These are phyloP conservation scores for Drosophila lacteicornis DNA, from an alignment of 1,140 invertebrate species.

Conservation along the genomic window DNA sequence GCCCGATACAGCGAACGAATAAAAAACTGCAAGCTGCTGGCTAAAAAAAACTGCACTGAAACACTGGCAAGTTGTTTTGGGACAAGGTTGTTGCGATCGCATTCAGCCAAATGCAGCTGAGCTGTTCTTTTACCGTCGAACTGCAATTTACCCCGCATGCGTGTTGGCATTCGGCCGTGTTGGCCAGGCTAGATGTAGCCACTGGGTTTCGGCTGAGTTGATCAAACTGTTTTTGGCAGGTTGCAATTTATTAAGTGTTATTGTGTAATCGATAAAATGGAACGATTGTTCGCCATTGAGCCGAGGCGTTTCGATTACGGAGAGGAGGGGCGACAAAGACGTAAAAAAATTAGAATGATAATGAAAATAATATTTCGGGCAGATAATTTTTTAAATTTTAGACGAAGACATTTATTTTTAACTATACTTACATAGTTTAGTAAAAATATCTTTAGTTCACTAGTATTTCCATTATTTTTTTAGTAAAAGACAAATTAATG, in stretches of 20 bases:
- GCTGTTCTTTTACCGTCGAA: slow-evolving; percentile 29
- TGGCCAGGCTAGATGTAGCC: slow-evolving; percentile 48
- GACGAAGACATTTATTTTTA: no score
- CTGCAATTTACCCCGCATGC: slow-evolving; percentile 38
- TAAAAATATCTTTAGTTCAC: no score
- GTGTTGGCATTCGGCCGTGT: slow-evolving; percentile 42
- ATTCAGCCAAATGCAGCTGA: slow-evolving; percentile 48
- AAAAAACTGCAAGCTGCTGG: slow-evolving; percentile 14
- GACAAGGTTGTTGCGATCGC: slow-evolving; percentile 78
- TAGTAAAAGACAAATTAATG: no score
- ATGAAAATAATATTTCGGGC: neutral
- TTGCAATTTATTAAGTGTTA: slow-evolving; percentile 50
- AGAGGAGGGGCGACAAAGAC: neutral
- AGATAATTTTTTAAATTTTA: neutral
- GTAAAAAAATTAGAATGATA: no score
- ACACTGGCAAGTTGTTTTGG: slow-evolving; percentile 76
- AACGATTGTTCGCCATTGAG: slow-evolving; percentile 31
- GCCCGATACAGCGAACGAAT: slow-evolving; percentile 9
- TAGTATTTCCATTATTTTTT: no score
- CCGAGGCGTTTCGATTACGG: slow-evolving; percentile 1
- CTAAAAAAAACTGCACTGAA: slow-evolving; percentile 24
- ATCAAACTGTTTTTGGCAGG: slow-evolving; percentile 68
- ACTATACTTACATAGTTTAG: no score
- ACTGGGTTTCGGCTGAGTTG: slow-evolving; percentile 38
- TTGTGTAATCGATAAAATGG: slow-evolving; percentile 69